Base-by-base conservation (phyloP, 2,113 vertebrate species). In the Datnioides undecimradiatus region DNA sequence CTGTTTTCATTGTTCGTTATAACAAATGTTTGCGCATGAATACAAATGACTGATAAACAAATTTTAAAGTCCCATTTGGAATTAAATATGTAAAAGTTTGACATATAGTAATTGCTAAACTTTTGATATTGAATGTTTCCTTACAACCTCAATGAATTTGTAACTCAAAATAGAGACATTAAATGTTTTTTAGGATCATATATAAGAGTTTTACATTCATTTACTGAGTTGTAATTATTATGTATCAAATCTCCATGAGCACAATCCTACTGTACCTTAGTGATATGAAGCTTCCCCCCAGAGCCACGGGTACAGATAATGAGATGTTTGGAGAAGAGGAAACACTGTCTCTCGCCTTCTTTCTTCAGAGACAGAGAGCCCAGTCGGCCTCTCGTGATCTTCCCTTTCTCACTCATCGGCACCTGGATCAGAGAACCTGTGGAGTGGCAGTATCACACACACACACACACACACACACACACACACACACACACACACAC, bases 301-400 rank as follows among this genome's bases (percentile, higher is more conserved):
- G 98, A 99, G 74, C 98, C 97, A 17, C 98, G 83, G 48, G 97
- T 97, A 78, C 98, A 99, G 90, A 99, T 96, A 85, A 99, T 98
- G 31, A 99, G 87, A 83, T 99, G 98, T 84, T 99, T 99, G 89
- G 98, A 97, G 92, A 99, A 99, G 33, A 99, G 96, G 93, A 99
- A 99, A 88, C 97, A 99, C 79, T 99, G 98, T 23, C 97, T 93
- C 90, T 99, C 98, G 0, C 98, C 98, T 85, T 99, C 98, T 80
- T 98, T 99, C 87, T 94, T 89, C 40, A 99, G 94, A n/a, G 98
- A 99, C 65, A 99, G 93, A 0, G 98, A 99, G 23, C 98, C 98
- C 90, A 99, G 93, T 5, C 98, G 95, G 0, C 98, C 97, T 12
- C 97, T 93, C 0, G 97, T 96, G 92, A 98, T 96, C 93, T 97